These are phyloP conservation scores for Nixonia krombeini DNA, from an alignment of 1,140 invertebrate species.

Conservation along the genomic window DNA sequence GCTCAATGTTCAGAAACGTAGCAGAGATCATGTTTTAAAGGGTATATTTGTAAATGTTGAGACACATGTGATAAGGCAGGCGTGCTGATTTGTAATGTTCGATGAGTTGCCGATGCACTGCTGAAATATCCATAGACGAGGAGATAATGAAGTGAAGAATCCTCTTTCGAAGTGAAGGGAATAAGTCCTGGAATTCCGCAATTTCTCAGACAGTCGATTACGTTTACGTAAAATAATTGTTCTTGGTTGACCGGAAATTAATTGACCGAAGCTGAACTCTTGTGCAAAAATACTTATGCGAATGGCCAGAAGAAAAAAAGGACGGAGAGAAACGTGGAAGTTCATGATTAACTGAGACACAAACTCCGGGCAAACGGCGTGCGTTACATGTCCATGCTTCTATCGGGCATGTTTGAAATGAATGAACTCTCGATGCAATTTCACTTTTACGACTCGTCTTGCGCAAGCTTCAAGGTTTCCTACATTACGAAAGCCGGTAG, in stretches of 20 bases:
- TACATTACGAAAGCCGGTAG: slow-evolving; percentile 67
- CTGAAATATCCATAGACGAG: no score
- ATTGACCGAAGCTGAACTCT: slow-evolving; percentile 10
- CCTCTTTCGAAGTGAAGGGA: slow-evolving; percentile 37
- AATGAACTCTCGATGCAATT: slow-evolving; percentile 69
- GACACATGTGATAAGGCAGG: no score
- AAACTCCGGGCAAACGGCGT: slow-evolving; percentile 28
- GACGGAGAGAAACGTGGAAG: slow-evolving; percentile 30
- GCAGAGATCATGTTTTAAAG: no score
- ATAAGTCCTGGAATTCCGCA: slow-evolving; percentile 12
- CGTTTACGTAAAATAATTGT: slow-evolving; percentile 42
- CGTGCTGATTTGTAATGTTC: no score
- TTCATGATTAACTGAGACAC: slow-evolving; percentile 40
- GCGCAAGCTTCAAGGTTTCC: slow-evolving; percentile 70
- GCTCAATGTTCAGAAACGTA: no score
- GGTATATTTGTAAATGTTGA: no score
- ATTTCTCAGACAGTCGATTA: slow-evolving; percentile 10
- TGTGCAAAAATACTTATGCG: slow-evolving; percentile 17
- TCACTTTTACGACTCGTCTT: slow-evolving; percentile 66
- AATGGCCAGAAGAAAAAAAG: background rate
- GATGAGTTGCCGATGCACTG: no score
- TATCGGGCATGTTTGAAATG: slow-evolving; percentile 54
- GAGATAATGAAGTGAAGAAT: slow-evolving; percentile 29
- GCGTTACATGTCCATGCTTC: slow-evolving; percentile 29
- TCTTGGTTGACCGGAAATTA: slow-evolving; percentile 15